Conservation (phyloP, 2,888 invertebrate genomes). For the Parapristionchus giblindavisi region DNA sequence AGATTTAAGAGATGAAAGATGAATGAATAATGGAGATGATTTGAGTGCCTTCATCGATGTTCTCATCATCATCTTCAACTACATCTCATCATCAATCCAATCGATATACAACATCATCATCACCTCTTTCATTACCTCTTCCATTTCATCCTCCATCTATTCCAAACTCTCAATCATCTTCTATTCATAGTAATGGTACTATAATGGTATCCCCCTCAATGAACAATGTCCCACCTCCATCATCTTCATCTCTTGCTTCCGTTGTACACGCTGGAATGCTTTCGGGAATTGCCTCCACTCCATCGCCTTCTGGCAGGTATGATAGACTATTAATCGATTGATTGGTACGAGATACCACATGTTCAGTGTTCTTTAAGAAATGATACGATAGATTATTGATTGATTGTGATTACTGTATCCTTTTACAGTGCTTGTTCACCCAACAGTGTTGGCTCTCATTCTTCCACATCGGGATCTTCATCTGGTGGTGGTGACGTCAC, state of each 20-base stretch:
- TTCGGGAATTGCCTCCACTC: conserved; percentile 37
- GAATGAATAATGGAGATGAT: too few relatives aligned
- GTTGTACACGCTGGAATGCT: conserved; percentile 33
- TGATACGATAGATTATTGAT: not conserved
- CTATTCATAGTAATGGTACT: too few relatives aligned
- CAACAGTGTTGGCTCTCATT: conserved; percentile 38
- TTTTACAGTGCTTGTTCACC: conserved; percentile 45
- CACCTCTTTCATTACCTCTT: too few relatives aligned
- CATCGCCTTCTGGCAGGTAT: conserved; percentile 47
- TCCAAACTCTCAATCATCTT: not conserved
- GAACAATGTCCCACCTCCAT: too few relatives aligned
- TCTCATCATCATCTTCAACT: too few relatives aligned
- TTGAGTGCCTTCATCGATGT: too few relatives aligned
- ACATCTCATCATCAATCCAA: too few relatives aligned
- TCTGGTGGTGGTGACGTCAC: not conserved
- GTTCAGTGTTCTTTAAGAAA: not conserved
- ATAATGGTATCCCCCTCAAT: too few relatives aligned
- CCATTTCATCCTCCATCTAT: not conserved
- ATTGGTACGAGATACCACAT: not conserved
- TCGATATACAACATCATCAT: too few relatives aligned
- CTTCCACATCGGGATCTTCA: conserved; percentile 20
- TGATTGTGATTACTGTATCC: too few relatives aligned
- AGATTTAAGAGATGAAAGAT: too few relatives aligned
- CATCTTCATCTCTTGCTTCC: conserved; percentile 29
- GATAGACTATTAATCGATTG: not conserved